A percentile compares a stretch with the other conserved stretches of the same genome.
Conservation (phyloP, 2,888 invertebrate genomes). For the Nesidiocoris tenuis region DNA sequence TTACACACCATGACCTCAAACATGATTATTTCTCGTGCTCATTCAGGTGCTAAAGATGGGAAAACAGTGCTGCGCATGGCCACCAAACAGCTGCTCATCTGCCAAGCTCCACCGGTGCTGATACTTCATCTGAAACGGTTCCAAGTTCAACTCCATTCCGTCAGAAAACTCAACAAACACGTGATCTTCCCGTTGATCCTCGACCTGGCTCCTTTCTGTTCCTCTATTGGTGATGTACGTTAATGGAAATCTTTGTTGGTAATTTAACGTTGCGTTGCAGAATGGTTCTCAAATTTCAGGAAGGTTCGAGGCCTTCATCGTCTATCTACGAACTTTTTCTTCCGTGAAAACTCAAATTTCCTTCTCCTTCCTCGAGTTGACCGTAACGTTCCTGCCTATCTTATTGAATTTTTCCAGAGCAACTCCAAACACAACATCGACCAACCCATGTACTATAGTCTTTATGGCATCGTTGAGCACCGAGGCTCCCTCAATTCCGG, state of each 20-base stretch:
- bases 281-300: neutral
- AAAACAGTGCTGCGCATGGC: slow-evolving; percentile 78
- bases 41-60: slow-evolving; percentile 56
- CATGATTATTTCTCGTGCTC: neutral
- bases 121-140: slow-evolving; percentile 95
- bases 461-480: slow-evolving; percentile 95
- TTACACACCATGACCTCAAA: too few relatives aligned
- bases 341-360: too few relatives aligned
- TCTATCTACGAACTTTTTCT: too few relatives aligned
- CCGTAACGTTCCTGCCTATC: too few relatives aligned
- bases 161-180: slow-evolving; percentile 79
- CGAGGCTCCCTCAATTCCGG: slow-evolving; percentile 86
- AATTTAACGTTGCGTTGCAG: neutral
- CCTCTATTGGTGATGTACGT: slow-evolving; percentile 26
- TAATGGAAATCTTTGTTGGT: neutral
- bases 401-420: too few relatives aligned
- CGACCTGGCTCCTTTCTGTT: slow-evolving; percentile 87
- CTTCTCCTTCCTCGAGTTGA: too few relatives aligned
- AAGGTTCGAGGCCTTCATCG: neutral
- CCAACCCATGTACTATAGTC: slow-evolving; percentile 71
- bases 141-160: slow-evolving; percentile 74
- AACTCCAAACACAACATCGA: slow-evolving; percentile 19
- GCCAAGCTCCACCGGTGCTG: slow-evolving; percentile 87
- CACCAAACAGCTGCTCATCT: slow-evolving; percentile 81
- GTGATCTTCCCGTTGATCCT: slow-evolving; percentile 84